Percentiles rank a stretch among this genome's conserved stretches.
Conservation (phyloP, 2,797 vertebrate genomes). For the Lophius americanus region DNA sequence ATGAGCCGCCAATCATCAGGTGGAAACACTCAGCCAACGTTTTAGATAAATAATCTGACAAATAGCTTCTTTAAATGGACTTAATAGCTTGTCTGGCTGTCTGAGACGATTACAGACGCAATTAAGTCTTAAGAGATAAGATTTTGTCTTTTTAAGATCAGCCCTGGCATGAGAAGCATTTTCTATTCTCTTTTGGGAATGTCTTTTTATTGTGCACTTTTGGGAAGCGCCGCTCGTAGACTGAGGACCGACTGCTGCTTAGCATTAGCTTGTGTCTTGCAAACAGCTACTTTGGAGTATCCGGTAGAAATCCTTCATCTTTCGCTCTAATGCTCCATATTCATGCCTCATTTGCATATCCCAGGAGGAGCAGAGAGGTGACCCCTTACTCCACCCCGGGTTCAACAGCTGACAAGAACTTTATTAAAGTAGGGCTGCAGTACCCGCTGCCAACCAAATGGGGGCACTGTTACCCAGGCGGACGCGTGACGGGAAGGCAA, state of each 20-base stretch:
- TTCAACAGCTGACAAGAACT: constrained; percentile 59
- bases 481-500: constrained; percentile 14
- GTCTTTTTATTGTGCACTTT: not conserved
- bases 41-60: constrained; percentile 24
- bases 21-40: constrained; percentile 7
- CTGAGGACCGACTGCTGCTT: constrained; percentile 14
- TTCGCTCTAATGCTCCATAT: constrained; percentile 61
- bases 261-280: constrained; percentile 22
- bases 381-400: constrained; percentile 45
- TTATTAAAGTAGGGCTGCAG: constrained; percentile 50
- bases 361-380: constrained; percentile 54
- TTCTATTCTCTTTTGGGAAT: constrained; percentile 5
- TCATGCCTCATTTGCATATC: constrained; percentile 65
- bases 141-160: constrained; percentile 2
- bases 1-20: constrained; percentile 26
- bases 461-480: constrained; percentile 83
- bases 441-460: constrained; percentile 57
- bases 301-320: constrained; percentile 55
- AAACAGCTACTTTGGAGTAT: constrained; percentile 34
- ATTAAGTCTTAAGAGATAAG: constrained; percentile 11
- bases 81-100: constrained; percentile 22
- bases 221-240: constrained; percentile 17
- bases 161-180: constrained; percentile 1
- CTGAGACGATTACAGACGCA: constrained; percentile 14
- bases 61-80: constrained; percentile 20